Evolutionary conservation across 2,113 vertebrate species (phyloP).

Genomic region (Hippocampus guttulatus): DNA sequence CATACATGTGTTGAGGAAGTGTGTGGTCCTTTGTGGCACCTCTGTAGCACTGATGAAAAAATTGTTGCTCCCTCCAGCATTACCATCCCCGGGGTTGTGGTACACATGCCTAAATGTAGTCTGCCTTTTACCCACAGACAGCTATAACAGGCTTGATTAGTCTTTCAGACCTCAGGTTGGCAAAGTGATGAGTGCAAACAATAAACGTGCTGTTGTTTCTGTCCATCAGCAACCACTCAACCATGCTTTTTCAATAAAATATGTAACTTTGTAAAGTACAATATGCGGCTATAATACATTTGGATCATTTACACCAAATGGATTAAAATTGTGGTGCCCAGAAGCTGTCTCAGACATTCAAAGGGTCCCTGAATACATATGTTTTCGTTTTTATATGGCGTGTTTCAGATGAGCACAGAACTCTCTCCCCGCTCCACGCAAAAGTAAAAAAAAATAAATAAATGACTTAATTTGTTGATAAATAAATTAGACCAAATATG

Average conservation of each 20-base stretch:
- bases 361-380: neutral
- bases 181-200: neutral
- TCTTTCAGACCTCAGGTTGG: neutral
- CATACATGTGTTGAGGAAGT: no score
- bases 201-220: neutral
- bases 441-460: constrained; percentile 2
- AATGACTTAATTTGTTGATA: neutral
- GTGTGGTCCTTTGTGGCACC: no score
- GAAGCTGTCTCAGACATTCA: neutral
- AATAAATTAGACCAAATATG: constrained; percentile 4
- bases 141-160: neutral
- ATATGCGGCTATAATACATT: no score
- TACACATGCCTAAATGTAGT: neutral
- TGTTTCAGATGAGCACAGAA: constrained; percentile 11
- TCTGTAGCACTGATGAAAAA: no score
- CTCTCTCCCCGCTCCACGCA: neutral
- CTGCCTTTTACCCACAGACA: neutral
- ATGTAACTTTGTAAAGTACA: no score
- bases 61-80: no score
- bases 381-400: neutral
- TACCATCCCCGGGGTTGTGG: no score
- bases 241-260: no score
- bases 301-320: no score
- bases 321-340: neutral
- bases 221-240: neutral